A percentile compares a stretch with the other conserved stretches of the same genome.
These are phyloP conservation scores for Anseranas semipalmata DNA, from an alignment of 2,113 vertebrate genomes.

Conservation along the genomic window DNA sequence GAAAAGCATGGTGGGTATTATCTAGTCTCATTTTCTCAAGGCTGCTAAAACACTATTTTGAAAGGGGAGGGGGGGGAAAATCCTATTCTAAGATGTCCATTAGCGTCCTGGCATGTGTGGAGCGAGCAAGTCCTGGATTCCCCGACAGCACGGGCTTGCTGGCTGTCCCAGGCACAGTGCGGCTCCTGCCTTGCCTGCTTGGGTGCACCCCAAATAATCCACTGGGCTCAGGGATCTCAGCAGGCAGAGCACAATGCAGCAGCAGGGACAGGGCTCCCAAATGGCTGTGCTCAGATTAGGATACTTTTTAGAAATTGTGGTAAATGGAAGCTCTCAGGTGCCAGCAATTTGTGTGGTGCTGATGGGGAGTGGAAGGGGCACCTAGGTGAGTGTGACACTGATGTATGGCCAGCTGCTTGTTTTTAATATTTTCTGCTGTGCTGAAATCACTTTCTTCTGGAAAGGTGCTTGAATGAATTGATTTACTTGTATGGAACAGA, in stretches of 20 bases:
- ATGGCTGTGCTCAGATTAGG: not conserved
- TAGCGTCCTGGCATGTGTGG: conserved; percentile 21
- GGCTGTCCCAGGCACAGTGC: not conserved
- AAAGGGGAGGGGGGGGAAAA: not conserved
- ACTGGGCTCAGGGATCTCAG: not conserved
- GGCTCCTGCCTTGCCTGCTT: not conserved
- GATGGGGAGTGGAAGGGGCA: not conserved
- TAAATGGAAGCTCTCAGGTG: not conserved
- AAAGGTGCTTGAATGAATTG: conserved; percentile 38
- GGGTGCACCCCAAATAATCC: not conserved
- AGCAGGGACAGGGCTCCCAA: not conserved
- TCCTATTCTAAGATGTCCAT: conserved; percentile 49
- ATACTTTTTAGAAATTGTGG: conserved; percentile 2
- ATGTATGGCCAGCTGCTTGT: not conserved
- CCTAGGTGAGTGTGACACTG: conserved; percentile 17
- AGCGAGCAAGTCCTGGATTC: not conserved
- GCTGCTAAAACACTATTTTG: conserved; percentile 28
- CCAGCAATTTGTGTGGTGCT: not conserved
- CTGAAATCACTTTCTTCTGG: conserved; percentile 40
- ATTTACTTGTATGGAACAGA: conserved; percentile 43
- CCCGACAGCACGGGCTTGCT: fast-evolving
- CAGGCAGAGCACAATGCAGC: not conserved
- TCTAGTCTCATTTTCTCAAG: conserved; percentile 58
- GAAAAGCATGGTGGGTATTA: conserved; percentile 30
- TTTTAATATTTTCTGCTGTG: conserved; percentile 52